Evolutionary conservation across 2,888 invertebrate genomes (phyloP), one percentile per base, ranked within the genome.

Genomic region (Orthosia gracilis): DNA sequence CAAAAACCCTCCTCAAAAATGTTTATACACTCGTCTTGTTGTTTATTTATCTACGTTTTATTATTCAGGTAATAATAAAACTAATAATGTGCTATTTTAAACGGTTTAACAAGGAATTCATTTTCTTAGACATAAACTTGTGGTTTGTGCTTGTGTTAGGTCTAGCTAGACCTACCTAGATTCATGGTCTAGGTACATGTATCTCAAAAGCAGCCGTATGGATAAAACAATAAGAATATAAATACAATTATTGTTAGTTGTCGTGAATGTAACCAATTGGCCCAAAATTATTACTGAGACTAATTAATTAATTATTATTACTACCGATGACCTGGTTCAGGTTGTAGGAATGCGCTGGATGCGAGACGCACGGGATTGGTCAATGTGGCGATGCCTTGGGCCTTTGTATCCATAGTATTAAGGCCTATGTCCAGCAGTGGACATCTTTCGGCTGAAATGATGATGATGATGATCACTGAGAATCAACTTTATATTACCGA

Each of bases 401-500:
- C n/a, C n/a, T n/a, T n/a, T n/a, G n/a, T n/a, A n/a, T n/a, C n/a
- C n/a, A n/a, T n/a, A n/a, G n/a, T n/a, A n/a, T n/a, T n/a, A 0
- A 31, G 31, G 7, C 7, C 7, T 31, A 31, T 31, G 31, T 31
- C 31, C 31, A 31, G 31, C 31, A 31, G 31, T 31, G 31, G 31
- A 31, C 31, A 1, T 31, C 31, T 31, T 31, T 31, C 31, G 31
- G 31, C 31, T 31, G 31, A 31, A 31, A 7, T 31, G 31, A 31
- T 31, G 7, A 31, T 31, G 31, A 31, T 31, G 5, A 31, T 31
- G 31, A 31, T 31, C 1, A 31, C 31, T 31, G 18, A 49, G 45
- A 73, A 67, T 69, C 58, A 26, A 47, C 55, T 61, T 57, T 61
- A 67, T 59, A 62, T 72, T 73, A 40, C 52, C 12, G 31, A 72